A percentile compares a stretch with the other conserved stretches of the same genome.
Evolutionary conservation across 2,113 vertebrate species (phyloP).

Genomic region (Calonectris borealis): DNA sequence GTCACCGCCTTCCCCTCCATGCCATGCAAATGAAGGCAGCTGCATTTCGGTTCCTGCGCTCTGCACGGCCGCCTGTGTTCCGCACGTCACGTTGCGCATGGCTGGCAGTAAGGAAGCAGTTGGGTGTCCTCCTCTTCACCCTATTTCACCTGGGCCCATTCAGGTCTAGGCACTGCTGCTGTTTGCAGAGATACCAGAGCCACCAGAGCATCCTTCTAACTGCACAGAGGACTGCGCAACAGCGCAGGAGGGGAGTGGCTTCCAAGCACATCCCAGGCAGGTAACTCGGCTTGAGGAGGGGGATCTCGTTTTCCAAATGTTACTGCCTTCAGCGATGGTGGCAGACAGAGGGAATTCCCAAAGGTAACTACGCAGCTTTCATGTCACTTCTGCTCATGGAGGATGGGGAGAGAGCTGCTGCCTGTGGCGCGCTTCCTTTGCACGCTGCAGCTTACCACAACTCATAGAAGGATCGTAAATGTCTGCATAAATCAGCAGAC

Average conservation of each 20-base stretch:
- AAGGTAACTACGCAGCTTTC: neutral
- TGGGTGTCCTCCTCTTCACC: neutral
- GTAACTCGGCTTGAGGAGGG: neutral
- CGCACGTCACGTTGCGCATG: rapidly evolving
- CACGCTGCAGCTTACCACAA: neutral
- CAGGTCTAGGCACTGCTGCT: neutral
- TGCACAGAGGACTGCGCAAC: neutral
- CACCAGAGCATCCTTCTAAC: neutral
- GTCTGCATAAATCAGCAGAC: neutral
- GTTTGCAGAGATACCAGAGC: neutral
- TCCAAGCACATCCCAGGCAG: neutral
- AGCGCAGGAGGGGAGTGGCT: neutral
- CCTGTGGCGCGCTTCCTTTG: neutral
- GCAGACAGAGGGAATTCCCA: neutral
- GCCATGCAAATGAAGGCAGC: neutral
- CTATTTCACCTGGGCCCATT: neutral
- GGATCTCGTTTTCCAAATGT: neutral
- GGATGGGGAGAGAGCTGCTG: neutral
- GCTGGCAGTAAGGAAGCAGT: neutral
- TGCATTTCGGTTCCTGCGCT: neutral
- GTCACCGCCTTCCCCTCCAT: rapidly evolving
- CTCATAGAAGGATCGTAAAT: neutral
- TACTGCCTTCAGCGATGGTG: neutral
- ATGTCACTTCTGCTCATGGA: neutral
- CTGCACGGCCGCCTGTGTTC: neutral